Evolutionary conservation across 2,113 vertebrate species (phyloP).

Genomic region (Turdus rufiventris): DNA sequence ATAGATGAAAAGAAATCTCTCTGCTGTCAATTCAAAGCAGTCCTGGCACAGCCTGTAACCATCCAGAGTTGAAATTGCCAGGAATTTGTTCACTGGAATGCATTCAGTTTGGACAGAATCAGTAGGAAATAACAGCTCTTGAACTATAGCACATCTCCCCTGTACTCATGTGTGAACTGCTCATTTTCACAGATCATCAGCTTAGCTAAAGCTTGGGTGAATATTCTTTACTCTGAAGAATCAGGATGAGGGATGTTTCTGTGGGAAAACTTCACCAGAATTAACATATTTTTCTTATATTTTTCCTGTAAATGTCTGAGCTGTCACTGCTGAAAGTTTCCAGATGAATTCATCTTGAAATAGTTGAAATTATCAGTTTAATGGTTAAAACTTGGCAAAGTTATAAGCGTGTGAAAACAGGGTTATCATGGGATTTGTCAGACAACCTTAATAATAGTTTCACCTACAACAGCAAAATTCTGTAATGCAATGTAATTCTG

Average conservation of each 20-base stretch:
- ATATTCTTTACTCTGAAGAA: neutral
- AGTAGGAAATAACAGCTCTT: constrained; percentile 64
- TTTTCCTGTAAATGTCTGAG: neutral
- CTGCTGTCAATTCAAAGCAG: constrained; percentile 54
- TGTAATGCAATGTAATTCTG: constrained; percentile 1
- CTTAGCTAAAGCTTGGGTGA: constrained; percentile 48
- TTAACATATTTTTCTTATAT: neutral
- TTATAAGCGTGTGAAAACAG: neutral
- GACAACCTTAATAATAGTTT: constrained; percentile 44
- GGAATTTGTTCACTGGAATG: constrained; percentile 61
- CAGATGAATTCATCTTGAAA: constrained; percentile 10
- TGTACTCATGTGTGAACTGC: constrained; percentile 65
- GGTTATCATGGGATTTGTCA: constrained; percentile 13
- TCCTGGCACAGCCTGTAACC: constrained; percentile 48
- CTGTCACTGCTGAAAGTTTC: neutral
- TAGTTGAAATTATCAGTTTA: neutral
- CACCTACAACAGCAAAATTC: constrained; percentile 26
- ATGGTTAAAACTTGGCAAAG: neutral
- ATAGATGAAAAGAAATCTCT: constrained; percentile 56
- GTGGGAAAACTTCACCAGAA: neutral
- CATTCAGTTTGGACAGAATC: constrained; percentile 58
- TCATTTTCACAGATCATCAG: constrained; percentile 66
- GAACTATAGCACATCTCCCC: constrained; percentile 53
- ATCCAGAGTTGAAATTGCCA: constrained; percentile 64
- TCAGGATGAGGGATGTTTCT: neutral